Evolutionary conservation across 2,113 vertebrate genomes (phyloP).

Genomic region (Aphyosemion australe): DNA sequence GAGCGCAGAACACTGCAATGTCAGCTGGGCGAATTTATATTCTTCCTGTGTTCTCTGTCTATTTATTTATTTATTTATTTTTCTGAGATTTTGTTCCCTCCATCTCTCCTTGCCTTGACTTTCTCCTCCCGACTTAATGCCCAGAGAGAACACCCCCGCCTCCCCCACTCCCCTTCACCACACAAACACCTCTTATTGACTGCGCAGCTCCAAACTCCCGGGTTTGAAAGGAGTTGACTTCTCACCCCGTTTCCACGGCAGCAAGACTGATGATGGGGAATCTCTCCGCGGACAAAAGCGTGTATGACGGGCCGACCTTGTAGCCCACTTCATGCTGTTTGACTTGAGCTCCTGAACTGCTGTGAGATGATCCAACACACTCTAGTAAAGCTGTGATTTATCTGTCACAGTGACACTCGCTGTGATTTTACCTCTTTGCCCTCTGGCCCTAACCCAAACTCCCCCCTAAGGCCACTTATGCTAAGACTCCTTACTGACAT

Average conservation of each 20-base stretch:
- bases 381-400: constrained; percentile 62
- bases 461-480: not conserved
- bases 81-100: not conserved
- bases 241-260: constrained; percentile 66
- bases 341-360: constrained; percentile 59
- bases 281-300: constrained; percentile 67
- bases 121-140: constrained; percentile 35
- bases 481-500: not conserved
- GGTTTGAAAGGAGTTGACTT: constrained; percentile 68
- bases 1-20: constrained; percentile 18
- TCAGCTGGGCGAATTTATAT: constrained; percentile 46
- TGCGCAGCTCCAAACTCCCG: constrained; percentile 30
- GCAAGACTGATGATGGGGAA: constrained; percentile 56
- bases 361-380: constrained; percentile 51
- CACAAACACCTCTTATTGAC: constrained; percentile 20
- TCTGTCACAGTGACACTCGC: constrained; percentile 27
- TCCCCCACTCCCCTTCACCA: not conserved
- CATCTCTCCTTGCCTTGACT: constrained; percentile 36
- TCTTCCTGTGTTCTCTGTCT: constrained; percentile 29
- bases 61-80: not conserved
- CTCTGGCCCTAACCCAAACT: constrained; percentile 3
- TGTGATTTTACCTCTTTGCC: constrained; percentile 49
- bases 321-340: constrained; percentile 76
- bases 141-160: constrained; percentile 28
- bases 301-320: constrained; percentile 59